Percentiles rank a stretch among this genome's conserved stretches.
Conservation (phyloP, 2,113 vertebrate species). For the Baryphthengus martii region DNA sequence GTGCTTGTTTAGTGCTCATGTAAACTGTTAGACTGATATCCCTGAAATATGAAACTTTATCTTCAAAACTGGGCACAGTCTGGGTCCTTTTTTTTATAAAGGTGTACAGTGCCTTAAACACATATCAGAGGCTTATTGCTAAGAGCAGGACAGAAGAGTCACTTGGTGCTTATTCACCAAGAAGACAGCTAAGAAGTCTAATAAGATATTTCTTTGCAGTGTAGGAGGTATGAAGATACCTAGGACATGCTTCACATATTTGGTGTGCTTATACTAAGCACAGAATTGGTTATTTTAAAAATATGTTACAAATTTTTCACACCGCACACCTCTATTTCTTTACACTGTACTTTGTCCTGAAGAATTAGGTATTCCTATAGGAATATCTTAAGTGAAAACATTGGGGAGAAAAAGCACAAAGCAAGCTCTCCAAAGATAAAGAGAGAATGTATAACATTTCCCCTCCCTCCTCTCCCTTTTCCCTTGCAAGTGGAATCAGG, state of each 20-base stretch:
- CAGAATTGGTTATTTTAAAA: background rate
- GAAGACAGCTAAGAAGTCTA: background rate
- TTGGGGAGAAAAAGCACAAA: background rate
- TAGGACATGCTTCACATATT: background rate
- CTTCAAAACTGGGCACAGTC: background rate
- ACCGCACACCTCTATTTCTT: background rate
- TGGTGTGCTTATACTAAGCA: background rate
- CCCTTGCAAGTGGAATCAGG: background rate
- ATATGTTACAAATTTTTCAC: background rate
- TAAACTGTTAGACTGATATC: background rate
- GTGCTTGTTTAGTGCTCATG: background rate
- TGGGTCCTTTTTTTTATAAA: background rate
- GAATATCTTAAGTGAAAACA: background rate
- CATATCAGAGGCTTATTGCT: background rate
- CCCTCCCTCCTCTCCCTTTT: fast-evolving
- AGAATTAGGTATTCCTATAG: background rate
- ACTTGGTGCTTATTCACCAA: background rate
- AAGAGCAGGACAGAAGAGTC: background rate
- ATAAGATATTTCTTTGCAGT: background rate
- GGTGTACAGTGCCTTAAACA: background rate
- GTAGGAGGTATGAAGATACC: background rate
- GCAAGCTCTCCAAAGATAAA: background rate
- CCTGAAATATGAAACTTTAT: background rate
- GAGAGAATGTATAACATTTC: background rate
- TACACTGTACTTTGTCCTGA: background rate